A percentile compares a stretch with the other conserved stretches of the same genome.
Conservation (phyloP, 1,140 invertebrate genomes). For the Drosophila ironensis region DNA sequence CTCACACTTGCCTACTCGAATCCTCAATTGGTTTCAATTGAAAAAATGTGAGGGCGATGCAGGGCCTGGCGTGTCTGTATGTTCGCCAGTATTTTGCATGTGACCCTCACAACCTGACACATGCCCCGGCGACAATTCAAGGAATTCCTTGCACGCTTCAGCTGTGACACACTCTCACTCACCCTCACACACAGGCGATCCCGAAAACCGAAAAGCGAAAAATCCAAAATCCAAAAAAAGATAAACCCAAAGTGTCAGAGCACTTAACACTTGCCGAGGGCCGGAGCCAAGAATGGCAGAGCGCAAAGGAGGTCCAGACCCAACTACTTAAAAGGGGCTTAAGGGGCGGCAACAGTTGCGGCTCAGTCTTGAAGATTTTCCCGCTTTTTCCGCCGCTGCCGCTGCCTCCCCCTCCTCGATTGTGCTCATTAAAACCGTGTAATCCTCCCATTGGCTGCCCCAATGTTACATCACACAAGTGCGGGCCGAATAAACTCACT, state of each 20-base stretch:
- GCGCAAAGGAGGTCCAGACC: slow-evolving; percentile 6
- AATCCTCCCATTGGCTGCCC: slow-evolving; percentile 27
- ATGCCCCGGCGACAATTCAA: slow-evolving; percentile 56
- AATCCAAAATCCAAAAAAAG: slow-evolving; percentile 9
- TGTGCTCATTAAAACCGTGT: slow-evolving; percentile 18
- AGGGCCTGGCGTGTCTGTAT: not conserved
- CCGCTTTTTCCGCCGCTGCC: not conserved
- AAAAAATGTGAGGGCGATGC: slow-evolving; percentile 3
- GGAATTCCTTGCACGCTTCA: slow-evolving; percentile 55
- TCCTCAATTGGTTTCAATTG: slow-evolving; percentile 50
- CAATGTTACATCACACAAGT: not conserved
- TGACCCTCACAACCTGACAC: slow-evolving; percentile 40
- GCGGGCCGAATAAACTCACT: slow-evolving; percentile 17
- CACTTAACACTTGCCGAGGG: slow-evolving; percentile 60
- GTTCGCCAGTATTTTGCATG: slow-evolving; percentile 54
- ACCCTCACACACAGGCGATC: not conserved
- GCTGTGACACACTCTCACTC: not conserved
- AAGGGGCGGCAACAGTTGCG: slow-evolving; percentile 49
- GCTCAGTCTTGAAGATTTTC: slow-evolving; percentile 9
- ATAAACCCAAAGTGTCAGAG: slow-evolving; percentile 54
- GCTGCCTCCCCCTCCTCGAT: not conserved
- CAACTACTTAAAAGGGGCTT: slow-evolving; percentile 53
- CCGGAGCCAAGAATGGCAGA: slow-evolving; percentile 7
- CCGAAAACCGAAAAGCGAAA: not conserved
- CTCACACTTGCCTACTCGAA: slow-evolving; percentile 23